A percentile compares a stretch with the other conserved stretches of the same genome.
These are phyloP conservation scores for Agriopis aurantiaria DNA, from an alignment of 2,888 invertebrate genomes.

Conservation along the genomic window DNA sequence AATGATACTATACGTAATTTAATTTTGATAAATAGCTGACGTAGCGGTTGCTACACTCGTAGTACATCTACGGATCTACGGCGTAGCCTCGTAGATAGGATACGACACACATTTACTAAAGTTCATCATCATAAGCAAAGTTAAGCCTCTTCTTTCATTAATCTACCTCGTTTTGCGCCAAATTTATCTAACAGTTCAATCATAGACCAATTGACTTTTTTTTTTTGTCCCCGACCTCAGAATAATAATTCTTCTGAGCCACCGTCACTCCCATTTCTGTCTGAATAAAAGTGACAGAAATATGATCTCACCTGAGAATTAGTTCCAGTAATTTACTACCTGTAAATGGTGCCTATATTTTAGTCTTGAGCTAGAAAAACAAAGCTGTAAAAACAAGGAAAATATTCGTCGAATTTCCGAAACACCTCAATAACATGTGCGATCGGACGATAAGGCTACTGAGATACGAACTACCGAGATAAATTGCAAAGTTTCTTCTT, in stretches of 20 bases:
- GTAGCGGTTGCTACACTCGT: conserved; percentile 17
- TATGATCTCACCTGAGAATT: too few relatives aligned
- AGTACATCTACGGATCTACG: conserved; percentile 25
- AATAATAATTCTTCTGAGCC: too few relatives aligned
- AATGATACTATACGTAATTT: too few relatives aligned
- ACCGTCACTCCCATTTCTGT: too few relatives aligned
- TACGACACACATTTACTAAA: neutral
- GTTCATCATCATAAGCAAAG: too few relatives aligned
- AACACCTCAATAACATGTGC: conserved; percentile 27
- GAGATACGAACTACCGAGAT: conserved; percentile 13
- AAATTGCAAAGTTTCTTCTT: conserved; percentile 21
- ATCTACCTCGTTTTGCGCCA: too few relatives aligned
- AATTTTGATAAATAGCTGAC: neutral
- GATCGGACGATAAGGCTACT: conserved; percentile 27
- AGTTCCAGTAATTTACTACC: neutral
- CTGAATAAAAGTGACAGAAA: too few relatives aligned
- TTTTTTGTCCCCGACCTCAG: too few relatives aligned
- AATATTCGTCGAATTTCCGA: conserved; percentile 23
- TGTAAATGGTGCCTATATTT: conserved; percentile 7
- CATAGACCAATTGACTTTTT: too few relatives aligned
- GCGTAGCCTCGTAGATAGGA: conserved; percentile 24
- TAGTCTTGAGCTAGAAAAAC: conserved; percentile 15
- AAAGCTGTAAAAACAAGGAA: conserved; percentile 33
- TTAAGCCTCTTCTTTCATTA: too few relatives aligned
- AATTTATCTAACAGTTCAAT: too few relatives aligned